Percentiles rank a stretch among this genome's conserved stretches.
These are phyloP conservation scores for Diplodus puntazzo DNA, from an alignment of 2,797 vertebrate species.

Conservation along the genomic window DNA sequence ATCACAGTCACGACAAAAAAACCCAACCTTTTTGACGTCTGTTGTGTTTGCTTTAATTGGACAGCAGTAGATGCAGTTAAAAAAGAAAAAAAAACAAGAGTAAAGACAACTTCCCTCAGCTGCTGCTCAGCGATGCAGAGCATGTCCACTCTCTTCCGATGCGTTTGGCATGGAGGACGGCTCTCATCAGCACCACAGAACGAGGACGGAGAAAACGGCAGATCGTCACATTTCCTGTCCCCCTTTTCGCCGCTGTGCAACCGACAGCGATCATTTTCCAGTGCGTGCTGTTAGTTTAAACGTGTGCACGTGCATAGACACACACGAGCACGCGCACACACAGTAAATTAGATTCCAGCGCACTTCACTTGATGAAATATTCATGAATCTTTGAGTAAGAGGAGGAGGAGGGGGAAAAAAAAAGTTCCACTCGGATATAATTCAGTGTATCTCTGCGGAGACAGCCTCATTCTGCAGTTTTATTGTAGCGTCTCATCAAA, in stretches of 20 bases:
- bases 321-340: slow-evolving; percentile 29
- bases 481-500: slow-evolving; percentile 64
- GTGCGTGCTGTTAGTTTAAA: slow-evolving; percentile 42
- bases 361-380: slow-evolving; percentile 77
- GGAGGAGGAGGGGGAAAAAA: neutral
- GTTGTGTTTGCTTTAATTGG: slow-evolving; percentile 50
- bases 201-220: slow-evolving; percentile 51
- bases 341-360: slow-evolving; percentile 68
- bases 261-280: slow-evolving; percentile 50
- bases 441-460: slow-evolving; percentile 58
- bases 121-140: slow-evolving; percentile 45
- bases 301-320: slow-evolving; percentile 2
- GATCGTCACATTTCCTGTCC: slow-evolving; percentile 53
- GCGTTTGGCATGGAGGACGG: slow-evolving; percentile 54
- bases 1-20: slow-evolving; percentile 29
- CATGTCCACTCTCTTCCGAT: slow-evolving; percentile 20
- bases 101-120: slow-evolving; percentile 10
- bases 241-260: slow-evolving; percentile 32
- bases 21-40: slow-evolving; percentile 1
- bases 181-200: slow-evolving; percentile 50
- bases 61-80: slow-evolving; percentile 17
- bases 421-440: slow-evolving; percentile 52
- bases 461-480: slow-evolving; percentile 60
- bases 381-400: slow-evolving; percentile 74
- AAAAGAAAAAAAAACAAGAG: neutral